Conservation (phyloP, 1,140 invertebrate genomes). For the Leptinotarsa texana region DNA sequence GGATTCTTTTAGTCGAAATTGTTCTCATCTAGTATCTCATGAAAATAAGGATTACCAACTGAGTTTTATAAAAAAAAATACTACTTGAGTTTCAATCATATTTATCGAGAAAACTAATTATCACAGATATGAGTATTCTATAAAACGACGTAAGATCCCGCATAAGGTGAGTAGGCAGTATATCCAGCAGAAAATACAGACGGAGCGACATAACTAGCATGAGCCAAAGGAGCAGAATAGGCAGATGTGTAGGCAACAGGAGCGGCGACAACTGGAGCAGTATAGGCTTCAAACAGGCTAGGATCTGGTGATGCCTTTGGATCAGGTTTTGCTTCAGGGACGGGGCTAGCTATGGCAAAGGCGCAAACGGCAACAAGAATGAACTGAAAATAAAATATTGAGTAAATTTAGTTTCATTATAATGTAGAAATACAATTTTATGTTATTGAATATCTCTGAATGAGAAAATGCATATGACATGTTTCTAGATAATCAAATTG, state of each 20-base stretch:
- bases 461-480: too few relatives aligned
- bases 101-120: background rate
- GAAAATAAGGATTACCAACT: too few relatives aligned
- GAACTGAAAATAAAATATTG: background rate
- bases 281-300: background rate
- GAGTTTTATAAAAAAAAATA: too few relatives aligned
- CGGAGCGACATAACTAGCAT: slow-evolving; percentile 16
- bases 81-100: too few relatives aligned
- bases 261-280: slow-evolving; percentile 1
- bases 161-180: slow-evolving; percentile 26
- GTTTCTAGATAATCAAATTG: too few relatives aligned
- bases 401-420: background rate
- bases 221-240: slow-evolving; percentile 10
- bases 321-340: slow-evolving; percentile 1
- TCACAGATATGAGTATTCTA: slow-evolving; percentile 7
- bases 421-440: background rate
- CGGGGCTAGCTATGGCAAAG: background rate
- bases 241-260: slow-evolving; percentile 4
- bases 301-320: slow-evolving; percentile 7
- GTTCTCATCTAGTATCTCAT: too few relatives aligned
- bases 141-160: slow-evolving; percentile 22
- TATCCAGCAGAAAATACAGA: slow-evolving; percentile 36
- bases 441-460: too few relatives aligned
- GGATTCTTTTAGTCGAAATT: too few relatives aligned
- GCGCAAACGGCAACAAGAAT: slow-evolving; percentile 4